Evolutionary conservation across 2,888 invertebrate genomes (phyloP), one percentile per base, ranked within the genome.

Genomic region (Schrankia costaestrigalis): DNA sequence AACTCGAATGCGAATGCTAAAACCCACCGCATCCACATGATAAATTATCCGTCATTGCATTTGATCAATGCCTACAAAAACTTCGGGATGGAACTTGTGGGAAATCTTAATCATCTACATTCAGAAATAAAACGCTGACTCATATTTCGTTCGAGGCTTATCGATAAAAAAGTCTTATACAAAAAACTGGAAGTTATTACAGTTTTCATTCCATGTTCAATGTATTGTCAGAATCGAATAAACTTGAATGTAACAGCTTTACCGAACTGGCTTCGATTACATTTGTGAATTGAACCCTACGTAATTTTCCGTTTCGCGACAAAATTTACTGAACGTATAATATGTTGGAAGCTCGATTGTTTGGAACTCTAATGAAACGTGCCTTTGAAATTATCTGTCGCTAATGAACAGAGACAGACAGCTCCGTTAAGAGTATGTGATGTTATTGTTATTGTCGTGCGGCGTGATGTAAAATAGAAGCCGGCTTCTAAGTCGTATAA

Each of bases 401-500:
- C 47, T 64, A 63, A 63, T 50, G 53, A 59, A 46, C 39, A 44
- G 41, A 50, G 47, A 45, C 56, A 60, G 55, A 41, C 41, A 35
- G 31, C 31, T 39, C 35, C 11, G 58, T 63, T 60, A 66, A 57
- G 57, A 63, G 64, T 52, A 49, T 59, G 63, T 67, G 59, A 69
- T 77, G 73, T 81, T 78, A 74, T 78, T 82, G 78, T 80, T 78
- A 73, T 78, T 72, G 69, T 71, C 58, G 50, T 58, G 56, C 56
- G 55, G 61, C 61, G 59, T 66, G 63, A 51, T 48, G 64, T 63
- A 63, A 60, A 66, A 73, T 69, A 66, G 53, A 60, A 72, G 71
- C 84, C 84, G 85, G 86, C 78, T 68, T 75, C 61, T 62, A 58
- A 73, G 63, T 70, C 66, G 73, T 82, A 85, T 86, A 86, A 86